Base-by-base conservation (phyloP, 2,888 invertebrate genomes). In the Camptogramma bilineatum region DNA sequence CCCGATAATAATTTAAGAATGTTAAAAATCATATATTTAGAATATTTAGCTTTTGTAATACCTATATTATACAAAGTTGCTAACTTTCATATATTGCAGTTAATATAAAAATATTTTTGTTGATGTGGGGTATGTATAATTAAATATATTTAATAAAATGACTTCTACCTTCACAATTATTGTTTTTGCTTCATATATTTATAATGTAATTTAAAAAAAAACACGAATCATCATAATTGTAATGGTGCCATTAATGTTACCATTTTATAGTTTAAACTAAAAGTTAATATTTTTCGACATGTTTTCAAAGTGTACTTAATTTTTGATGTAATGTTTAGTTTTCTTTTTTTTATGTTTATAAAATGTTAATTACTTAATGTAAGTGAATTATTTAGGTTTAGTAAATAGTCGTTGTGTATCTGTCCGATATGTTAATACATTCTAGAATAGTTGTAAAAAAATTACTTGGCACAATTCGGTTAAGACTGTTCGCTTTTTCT, bases 211-310 rank as follows among this genome's bases (percentile, higher is more conserved):
- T 72, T 74, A 73, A 73, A 61, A 56, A 39, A n/a, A n/a, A 2
- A 39, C 39, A 39, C 34, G 34, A 34, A 69, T 50, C 58, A 64
- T 71, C 72, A 66, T 71, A 21, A 21, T 55, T 39, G 8, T 2
- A 85, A 79, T 89, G 90, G 90, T 90, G 91, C 91, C 91, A 91
- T 91, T 75, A 73, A 68, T 79, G 91, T 91, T 91, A 91, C 91
- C 91, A 90, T 90, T 87, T 78, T 80, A 55, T 79, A 82, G 66
- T 73, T 68, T 47, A 59, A 28, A 61, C 65, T 31, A 69, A 72
- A 65, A 74, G 70, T 68, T 70, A 66, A 68, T 78, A 78, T 83
- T 82, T 83, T 82, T 85, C 77, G 72, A 79, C 62, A 75, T 71
- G 62, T 80, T 81, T 83, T 78, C 64, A 64, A 65, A 76, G 66